Evolutionary conservation across 2,113 vertebrate species (phyloP).

Genomic region (Synodontis membranacea): DNA sequence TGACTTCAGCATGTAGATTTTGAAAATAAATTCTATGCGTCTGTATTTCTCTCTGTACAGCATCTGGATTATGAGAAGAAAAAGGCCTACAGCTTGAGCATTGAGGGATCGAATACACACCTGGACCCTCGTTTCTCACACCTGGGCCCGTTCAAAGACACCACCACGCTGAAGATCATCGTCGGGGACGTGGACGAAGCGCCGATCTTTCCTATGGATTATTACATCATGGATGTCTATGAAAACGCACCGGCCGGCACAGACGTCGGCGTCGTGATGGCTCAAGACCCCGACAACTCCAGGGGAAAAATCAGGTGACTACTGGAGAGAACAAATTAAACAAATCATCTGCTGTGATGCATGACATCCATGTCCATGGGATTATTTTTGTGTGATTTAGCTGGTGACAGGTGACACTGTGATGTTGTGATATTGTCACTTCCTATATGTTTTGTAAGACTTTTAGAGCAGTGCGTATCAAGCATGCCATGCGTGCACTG

Average conservation of each 20-base stretch:
- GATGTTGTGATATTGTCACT: constrained; percentile 10
- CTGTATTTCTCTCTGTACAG: constrained; percentile 66
- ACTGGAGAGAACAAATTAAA: neutral
- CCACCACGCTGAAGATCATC: constrained; percentile 87
- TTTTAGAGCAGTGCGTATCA: neutral
- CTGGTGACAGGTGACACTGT: neutral
- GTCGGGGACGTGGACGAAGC: constrained; percentile 94
- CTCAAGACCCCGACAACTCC: constrained; percentile 91
- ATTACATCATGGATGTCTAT: constrained; percentile 91
- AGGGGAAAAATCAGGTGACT: constrained; percentile 87
- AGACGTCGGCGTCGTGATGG: constrained; percentile 84
- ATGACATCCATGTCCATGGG: neutral
- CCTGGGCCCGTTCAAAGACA: constrained; percentile 93
- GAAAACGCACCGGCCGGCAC: constrained; percentile 87
- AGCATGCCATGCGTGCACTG: neutral
- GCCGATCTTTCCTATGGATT: constrained; percentile 87
- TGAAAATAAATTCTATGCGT: constrained; percentile 23
- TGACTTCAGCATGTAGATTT: neutral
- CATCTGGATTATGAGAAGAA: constrained; percentile 95
- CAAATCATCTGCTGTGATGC: neutral
- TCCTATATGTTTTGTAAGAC: neutral
- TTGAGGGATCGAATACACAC: constrained; percentile 93
- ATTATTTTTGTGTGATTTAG: neutral
- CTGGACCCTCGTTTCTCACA: constrained; percentile 90
- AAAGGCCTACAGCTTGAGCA: constrained; percentile 91